Evolutionary conservation across 2,113 vertebrate genomes (phyloP).

Genomic region (Lanius ludovicianus): DNA sequence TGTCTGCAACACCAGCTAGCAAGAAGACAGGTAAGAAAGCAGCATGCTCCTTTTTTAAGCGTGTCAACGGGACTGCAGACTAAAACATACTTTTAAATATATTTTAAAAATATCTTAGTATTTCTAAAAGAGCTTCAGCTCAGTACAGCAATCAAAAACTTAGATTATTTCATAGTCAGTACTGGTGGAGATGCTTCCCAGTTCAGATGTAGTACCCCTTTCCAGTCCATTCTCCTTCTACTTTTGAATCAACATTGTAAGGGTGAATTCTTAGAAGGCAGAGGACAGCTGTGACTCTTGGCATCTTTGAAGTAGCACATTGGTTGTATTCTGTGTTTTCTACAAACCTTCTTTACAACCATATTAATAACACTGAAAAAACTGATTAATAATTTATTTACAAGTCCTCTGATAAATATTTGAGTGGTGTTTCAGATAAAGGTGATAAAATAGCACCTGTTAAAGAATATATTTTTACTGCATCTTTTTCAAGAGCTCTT

Average conservation of each 20-base stretch:
- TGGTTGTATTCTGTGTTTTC: background rate
- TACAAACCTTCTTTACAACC: background rate
- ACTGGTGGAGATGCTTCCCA: background rate
- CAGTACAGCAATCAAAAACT: background rate
- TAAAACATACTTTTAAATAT: background rate
- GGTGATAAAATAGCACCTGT: background rate
- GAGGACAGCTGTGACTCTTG: background rate
- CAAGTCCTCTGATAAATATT: background rate
- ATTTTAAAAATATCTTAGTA: background rate
- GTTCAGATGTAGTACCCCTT: background rate
- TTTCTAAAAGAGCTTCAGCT: background rate
- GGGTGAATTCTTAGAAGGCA: background rate
- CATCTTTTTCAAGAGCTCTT: background rate
- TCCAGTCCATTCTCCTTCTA: background rate
- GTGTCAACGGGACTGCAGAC: background rate
- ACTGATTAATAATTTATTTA: background rate
- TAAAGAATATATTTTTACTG: background rate
- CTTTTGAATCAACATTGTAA: background rate
- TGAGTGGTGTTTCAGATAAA: background rate
- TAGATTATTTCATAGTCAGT: background rate
- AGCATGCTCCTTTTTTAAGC: background rate
- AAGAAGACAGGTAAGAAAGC: constrained; percentile 77
- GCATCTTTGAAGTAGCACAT: background rate
- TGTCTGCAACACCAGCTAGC: constrained; percentile 76
- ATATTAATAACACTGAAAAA: background rate